Evolutionary conservation across 2,888 invertebrate species (phyloP).

Genomic region (Apoderus coryli): DNA sequence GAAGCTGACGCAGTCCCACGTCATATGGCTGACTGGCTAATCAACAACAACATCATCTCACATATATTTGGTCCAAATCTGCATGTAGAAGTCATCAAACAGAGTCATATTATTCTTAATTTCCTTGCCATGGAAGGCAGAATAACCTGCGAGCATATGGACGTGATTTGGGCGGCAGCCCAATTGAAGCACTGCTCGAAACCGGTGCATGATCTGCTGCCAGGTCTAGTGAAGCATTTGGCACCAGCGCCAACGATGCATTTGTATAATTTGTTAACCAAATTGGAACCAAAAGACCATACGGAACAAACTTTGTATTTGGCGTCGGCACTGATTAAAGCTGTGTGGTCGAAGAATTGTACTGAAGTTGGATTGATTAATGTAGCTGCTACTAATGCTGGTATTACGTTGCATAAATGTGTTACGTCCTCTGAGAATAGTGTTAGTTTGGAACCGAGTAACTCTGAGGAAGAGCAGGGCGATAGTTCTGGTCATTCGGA

Average conservation of each 20-base stretch:
- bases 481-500: conserved; percentile 45
- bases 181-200: conserved; percentile 90
- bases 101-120: conserved; percentile 84
- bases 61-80: conserved; percentile 95
- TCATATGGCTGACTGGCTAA: conserved; percentile 76
- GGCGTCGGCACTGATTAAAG: conserved; percentile 78
- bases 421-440: conserved; percentile 64
- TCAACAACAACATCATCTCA: conserved; percentile 77
- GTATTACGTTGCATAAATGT: conserved; percentile 36
- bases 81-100: conserved; percentile 92
- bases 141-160: conserved; percentile 80
- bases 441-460: conserved; percentile 66
- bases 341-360: conserved; percentile 74
- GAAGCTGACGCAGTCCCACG: conserved; percentile 77
- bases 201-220: conserved; percentile 81
- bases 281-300: conserved; percentile 79
- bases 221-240: conserved; percentile 79
- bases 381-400: conserved; percentile 32
- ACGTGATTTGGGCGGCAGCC: conserved; percentile 88
- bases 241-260: conserved; percentile 80
- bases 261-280: conserved; percentile 72
- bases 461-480: conserved; percentile 62
- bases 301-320: conserved; percentile 87
- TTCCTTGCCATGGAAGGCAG: conserved; percentile 86
- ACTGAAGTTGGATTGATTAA: conserved; percentile 32